These are phyloP conservation scores for Neocrepidodera transversa DNA, from an alignment of 2,888 invertebrate genomes.

Conservation along the genomic window DNA sequence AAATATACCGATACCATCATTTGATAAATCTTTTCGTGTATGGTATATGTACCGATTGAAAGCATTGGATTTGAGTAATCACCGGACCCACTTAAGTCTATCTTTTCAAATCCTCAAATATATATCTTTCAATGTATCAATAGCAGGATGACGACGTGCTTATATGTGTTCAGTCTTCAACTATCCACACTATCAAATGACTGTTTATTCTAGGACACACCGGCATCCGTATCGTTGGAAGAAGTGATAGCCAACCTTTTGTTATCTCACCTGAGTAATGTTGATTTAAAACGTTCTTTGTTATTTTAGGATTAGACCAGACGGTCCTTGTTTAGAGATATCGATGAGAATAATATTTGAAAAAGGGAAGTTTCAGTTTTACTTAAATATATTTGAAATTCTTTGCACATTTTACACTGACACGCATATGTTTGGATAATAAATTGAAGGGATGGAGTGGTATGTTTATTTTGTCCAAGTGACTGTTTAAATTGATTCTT, in stretches of 20 bases:
- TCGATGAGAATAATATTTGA: slow-evolving; percentile 34
- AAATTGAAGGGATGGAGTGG: neutral
- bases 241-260: slow-evolving; percentile 36
- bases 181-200: slow-evolving; percentile 29
- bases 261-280: slow-evolving; percentile 48
- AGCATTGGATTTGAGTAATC: no score
- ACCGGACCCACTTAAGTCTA: no score
- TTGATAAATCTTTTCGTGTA: no score
- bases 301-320: slow-evolving; percentile 48
- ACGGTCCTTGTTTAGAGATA: slow-evolving; percentile 31
- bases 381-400: slow-evolving; percentile 22
- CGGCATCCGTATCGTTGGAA: slow-evolving; percentile 34
- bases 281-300: slow-evolving; percentile 41
- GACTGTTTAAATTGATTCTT: no score
- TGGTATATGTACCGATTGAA: no score
- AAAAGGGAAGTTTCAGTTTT: slow-evolving; percentile 27
- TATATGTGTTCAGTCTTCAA: slow-evolving; percentile 29
- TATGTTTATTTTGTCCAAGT: no score
- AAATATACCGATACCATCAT: no score
- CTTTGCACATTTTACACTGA: slow-evolving; percentile 25
- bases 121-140: no score
- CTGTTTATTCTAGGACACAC: slow-evolving; percentile 33
- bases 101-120: no score
- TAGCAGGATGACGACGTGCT: no score
- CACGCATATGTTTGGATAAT: slow-evolving; percentile 1